A percentile compares a stretch with the other conserved stretches of the same genome.
These are phyloP conservation scores for Siniperca obscura DNA, from an alignment of 2,797 vertebrate genomes.

Conservation along the genomic window DNA sequence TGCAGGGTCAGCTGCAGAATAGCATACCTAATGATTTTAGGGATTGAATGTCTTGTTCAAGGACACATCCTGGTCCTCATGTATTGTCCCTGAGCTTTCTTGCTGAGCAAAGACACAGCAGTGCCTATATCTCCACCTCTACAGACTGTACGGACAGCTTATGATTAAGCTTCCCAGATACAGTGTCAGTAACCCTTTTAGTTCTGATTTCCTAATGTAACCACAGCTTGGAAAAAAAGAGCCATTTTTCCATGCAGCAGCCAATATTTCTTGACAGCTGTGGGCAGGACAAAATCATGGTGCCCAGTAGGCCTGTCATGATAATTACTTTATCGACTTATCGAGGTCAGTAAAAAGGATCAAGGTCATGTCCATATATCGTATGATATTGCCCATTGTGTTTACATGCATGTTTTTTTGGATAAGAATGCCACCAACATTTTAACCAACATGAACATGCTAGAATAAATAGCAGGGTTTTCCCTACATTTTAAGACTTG, in stretches of 20 bases:
- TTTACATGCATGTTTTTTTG: no score
- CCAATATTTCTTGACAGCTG: conserved; percentile 33
- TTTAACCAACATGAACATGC: no score
- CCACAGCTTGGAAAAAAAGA: background rate
- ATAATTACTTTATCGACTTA: no score
- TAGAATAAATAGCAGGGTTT: no score
- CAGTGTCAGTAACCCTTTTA: conserved; percentile 40
- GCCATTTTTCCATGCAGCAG: conserved; percentile 4
- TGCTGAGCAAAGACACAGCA: background rate
- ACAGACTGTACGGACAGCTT: background rate
- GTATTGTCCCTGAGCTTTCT: conserved; percentile 21
- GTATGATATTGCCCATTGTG: no score
- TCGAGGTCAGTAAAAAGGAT: no score
- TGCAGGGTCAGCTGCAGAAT: conserved; percentile 20
- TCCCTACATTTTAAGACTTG: no score
- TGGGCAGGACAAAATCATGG: conserved; percentile 11
- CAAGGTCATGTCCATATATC: no score
- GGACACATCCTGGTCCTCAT: conserved; percentile 54
- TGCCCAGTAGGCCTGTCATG: no score
- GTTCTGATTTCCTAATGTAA: conserved; percentile 17
- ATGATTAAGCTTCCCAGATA: conserved; percentile 38
- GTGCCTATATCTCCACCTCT: background rate
- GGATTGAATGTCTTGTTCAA: conserved; percentile 58
- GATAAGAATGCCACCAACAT: no score
- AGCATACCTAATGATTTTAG: conserved; percentile 38